These are phyloP conservation scores for Drosophila tropicalis DNA, from an alignment of 1,140 invertebrate species.

Conservation along the genomic window DNA sequence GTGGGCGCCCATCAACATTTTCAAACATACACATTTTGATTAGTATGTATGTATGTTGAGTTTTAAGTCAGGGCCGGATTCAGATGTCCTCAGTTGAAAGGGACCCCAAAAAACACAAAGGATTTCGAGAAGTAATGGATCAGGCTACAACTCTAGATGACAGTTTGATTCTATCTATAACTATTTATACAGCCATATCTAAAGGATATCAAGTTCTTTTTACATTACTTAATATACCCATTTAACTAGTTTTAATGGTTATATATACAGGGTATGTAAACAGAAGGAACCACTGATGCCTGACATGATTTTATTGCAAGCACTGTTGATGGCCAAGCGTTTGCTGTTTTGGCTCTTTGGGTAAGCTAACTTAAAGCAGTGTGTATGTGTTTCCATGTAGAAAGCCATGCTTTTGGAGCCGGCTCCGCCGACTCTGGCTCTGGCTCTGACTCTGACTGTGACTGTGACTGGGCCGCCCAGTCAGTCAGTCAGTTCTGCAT, in stretches of 20 bases:
- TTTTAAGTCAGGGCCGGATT: too few relatives aligned
- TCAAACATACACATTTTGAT: conserved; percentile 17
- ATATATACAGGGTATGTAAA: neutral
- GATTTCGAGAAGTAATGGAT: too few relatives aligned
- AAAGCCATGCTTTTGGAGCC: conserved; percentile 72
- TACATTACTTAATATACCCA: conserved; percentile 12
- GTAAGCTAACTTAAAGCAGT: conserved; percentile 63
- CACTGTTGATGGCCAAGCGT: conserved; percentile 17
- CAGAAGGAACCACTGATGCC: conserved; percentile 44
- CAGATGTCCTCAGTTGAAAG: too few relatives aligned
- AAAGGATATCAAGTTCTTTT: too few relatives aligned
- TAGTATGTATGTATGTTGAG: neutral
- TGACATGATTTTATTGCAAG: conserved; percentile 22
- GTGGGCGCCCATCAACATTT: conserved; percentile 39
- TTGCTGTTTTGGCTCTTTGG: conserved; percentile 17
- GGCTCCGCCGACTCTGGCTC: conserved; percentile 27
- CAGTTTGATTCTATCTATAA: too few relatives aligned
- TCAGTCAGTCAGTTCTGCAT: conserved; percentile 76
- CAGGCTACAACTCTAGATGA: too few relatives aligned
- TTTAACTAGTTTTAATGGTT: neutral
- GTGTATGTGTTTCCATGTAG: conserved; percentile 47
- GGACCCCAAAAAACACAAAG: too few relatives aligned
- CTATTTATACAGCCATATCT: too few relatives aligned
- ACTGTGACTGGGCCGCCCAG: conserved; percentile 53
- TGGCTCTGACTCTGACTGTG: conserved; percentile 20